Conservation (phyloP, 1,140 invertebrate species). For the Pachypsylla venusta region DNA sequence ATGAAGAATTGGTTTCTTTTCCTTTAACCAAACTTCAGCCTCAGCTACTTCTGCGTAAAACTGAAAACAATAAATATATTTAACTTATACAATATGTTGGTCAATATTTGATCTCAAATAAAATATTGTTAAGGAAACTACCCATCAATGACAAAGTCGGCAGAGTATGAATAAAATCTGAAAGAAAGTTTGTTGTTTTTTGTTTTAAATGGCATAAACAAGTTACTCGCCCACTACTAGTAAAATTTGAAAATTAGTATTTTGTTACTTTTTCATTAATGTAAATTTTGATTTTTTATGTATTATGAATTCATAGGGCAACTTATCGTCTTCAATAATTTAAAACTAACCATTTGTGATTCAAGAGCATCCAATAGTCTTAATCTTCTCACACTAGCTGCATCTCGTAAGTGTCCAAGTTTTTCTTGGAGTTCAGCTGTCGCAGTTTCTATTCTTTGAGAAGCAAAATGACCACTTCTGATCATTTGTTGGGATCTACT, state of each 20-base stretch:
- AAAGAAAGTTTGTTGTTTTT: no score
- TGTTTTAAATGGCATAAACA: no score
- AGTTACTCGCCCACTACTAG: no score
- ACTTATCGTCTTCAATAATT: not conserved
- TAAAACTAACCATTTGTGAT: slow-evolving; percentile 52
- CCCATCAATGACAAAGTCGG: no score
- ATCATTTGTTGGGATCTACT: slow-evolving; percentile 60
- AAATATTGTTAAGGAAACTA: no score
- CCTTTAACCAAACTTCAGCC: slow-evolving; percentile 71
- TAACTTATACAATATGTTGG: no score
- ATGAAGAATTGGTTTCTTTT: slow-evolving; percentile 58
- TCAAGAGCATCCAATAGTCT: slow-evolving; percentile 67
- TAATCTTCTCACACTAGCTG: slow-evolving; percentile 50
- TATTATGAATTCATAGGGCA: no score
- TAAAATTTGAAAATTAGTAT: no score
- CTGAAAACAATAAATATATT: slow-evolving; percentile 33
- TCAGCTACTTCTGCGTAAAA: slow-evolving; percentile 77
- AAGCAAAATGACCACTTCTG: slow-evolving; percentile 67
- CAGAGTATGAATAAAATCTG: no score
- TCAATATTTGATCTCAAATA: no score
- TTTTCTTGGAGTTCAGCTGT: slow-evolving; percentile 46
- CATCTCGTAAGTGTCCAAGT: slow-evolving; percentile 46
- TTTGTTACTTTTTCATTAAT: no score
- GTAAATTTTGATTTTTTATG: no score
- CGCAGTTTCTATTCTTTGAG: slow-evolving; percentile 48